phyloP scores from a whole-genome alignment of 1,140 invertebrate species.

The Zaprionus davidi region DNA sequence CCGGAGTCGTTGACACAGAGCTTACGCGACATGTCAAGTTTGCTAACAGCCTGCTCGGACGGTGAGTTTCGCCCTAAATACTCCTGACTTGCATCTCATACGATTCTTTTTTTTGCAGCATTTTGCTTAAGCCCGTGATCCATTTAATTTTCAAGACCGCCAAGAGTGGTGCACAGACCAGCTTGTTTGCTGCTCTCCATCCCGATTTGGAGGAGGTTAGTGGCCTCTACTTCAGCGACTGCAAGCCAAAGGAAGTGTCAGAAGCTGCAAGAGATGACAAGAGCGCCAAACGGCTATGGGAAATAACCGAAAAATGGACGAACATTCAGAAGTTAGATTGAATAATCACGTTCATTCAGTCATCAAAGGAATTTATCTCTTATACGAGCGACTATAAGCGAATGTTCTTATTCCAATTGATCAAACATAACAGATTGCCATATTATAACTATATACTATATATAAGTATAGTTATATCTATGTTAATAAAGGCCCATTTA shows the following conservation, averaged over 20 bases:
- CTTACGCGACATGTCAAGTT: constrained; percentile 91
- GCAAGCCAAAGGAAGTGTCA: constrained; percentile 85
- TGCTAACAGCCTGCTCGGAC: constrained; percentile 86
- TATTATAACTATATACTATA: too few species aligned
- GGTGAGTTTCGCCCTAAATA: constrained; percentile 28
- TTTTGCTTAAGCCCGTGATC: constrained; percentile 91
- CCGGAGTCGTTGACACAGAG: constrained; percentile 93
- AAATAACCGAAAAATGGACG: too few species aligned
- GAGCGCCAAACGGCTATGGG: constrained; percentile 80
- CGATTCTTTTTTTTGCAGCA: constrained; percentile 87
- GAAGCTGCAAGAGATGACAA: constrained; percentile 87
- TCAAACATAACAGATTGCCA: too few species aligned
- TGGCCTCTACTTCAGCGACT: constrained; percentile 92
- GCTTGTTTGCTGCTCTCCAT: constrained; percentile 90
- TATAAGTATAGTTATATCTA: too few species aligned
- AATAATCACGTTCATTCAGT: too few species aligned
- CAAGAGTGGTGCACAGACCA: constrained; percentile 89
- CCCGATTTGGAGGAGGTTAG: constrained; percentile 87
- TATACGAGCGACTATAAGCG: too few species aligned
- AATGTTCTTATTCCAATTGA: too few species aligned
- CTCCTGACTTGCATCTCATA: not conserved
- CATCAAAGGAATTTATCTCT: too few species aligned
- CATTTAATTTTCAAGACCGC: constrained; percentile 85
- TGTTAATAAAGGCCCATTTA: too few species aligned
- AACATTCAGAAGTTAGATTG: too few species aligned